phyloP scores from a whole-genome alignment of 2,113 vertebrate species.

The Oriolus oriolus region DNA sequence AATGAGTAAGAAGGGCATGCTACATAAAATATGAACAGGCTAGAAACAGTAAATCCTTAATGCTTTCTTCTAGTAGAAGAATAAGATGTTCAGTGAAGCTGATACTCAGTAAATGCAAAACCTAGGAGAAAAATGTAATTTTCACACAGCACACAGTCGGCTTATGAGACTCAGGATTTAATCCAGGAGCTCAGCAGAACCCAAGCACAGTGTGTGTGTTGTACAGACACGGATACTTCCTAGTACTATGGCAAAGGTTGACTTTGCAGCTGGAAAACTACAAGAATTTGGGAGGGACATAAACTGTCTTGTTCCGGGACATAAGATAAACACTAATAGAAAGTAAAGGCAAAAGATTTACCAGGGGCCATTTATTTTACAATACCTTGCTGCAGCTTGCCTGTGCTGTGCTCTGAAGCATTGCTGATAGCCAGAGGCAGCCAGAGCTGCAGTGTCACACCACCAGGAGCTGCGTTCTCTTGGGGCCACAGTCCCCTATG shows the following conservation, averaged over 20 bases:
- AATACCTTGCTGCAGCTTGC: not conserved
- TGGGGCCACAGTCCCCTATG: not conserved
- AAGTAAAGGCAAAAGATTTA: not conserved
- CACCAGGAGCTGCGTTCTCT: not conserved
- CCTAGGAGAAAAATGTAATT: not conserved
- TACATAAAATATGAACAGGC: not conserved
- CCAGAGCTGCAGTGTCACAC: not conserved
- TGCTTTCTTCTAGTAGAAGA: not conserved
- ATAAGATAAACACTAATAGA: not conserved
- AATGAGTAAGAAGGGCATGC: not conserved
- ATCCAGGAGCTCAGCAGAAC: not conserved
- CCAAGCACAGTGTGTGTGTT: rapidly evolving
- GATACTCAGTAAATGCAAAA: not conserved
- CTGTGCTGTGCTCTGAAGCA: not conserved
- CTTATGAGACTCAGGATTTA: not conserved
- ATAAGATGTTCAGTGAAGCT: not conserved
- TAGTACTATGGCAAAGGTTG: not conserved
- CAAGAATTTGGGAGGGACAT: not conserved
- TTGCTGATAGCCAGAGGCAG: not conserved
- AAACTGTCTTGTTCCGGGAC: not conserved
- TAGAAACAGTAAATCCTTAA: not conserved
- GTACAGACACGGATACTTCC: not conserved
- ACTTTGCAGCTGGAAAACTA: not conserved
- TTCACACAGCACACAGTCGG: not conserved
- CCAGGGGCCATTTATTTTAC: not conserved